Percentiles rank a stretch among this genome's conserved stretches.
phyloP scores from a whole-genome alignment of 2,113 vertebrate genomes.

The Entelurus aequoreus region DNA sequence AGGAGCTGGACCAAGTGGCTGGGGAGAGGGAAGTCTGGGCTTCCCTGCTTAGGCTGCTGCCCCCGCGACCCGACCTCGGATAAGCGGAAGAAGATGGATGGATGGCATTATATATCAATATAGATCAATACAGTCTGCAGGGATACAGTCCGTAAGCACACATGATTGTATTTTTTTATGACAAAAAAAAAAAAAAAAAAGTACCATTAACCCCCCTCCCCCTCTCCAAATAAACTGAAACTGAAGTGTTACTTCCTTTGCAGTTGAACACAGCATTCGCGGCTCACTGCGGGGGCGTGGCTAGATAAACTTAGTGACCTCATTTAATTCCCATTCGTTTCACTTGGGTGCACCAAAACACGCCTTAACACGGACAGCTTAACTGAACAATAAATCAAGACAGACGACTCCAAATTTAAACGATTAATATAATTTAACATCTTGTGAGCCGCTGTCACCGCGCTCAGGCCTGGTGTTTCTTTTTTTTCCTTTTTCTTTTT shows the following conservation, averaged over 20 bases:
- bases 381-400: neutral
- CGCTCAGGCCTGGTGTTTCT: neutral
- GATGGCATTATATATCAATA: too few species aligned
- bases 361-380: neutral
- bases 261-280: neutral
- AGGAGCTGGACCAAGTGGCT: too few species aligned
- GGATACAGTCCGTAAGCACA: too few species aligned
- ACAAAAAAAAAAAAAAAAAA: too few species aligned
- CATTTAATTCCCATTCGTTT: neutral
- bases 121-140: too few species aligned
- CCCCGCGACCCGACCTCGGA: too few species aligned
- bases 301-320: neutral
- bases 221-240: too few species aligned
- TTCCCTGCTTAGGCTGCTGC: too few species aligned
- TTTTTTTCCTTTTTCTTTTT: slow-evolving; percentile 4
- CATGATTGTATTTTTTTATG: too few species aligned
- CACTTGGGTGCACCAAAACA: neutral
- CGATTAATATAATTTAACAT: neutral
- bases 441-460: neutral
- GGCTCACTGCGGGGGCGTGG: neutral
- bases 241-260: neutral
- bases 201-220: too few species aligned
- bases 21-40: too few species aligned
- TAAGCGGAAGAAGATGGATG: too few species aligned
- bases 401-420: neutral